Conservation (phyloP, 2,113 vertebrate genomes). For the Haplochromis burtoni region DNA sequence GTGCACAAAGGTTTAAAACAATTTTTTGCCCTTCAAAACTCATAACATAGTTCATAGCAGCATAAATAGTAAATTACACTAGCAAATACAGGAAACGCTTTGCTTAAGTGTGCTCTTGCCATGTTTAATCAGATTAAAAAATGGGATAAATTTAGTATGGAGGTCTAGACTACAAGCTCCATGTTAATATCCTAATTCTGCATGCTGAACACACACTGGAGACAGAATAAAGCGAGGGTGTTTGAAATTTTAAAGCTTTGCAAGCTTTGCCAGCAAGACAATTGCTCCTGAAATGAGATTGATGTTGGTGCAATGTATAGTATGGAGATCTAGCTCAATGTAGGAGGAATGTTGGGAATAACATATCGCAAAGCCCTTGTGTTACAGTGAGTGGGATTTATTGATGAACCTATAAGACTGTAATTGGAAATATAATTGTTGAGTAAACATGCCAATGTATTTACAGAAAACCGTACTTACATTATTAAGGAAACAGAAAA, state of each 20-base stretch:
- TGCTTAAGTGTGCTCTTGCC: background rate
- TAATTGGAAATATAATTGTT: background rate
- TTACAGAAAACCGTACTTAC: background rate
- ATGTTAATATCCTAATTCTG: background rate
- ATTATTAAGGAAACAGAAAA: background rate
- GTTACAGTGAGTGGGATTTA: background rate
- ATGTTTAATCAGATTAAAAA: background rate
- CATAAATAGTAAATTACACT: background rate
- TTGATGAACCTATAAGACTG: background rate
- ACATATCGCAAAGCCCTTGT: background rate
- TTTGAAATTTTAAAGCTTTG: background rate
- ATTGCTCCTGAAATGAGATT: background rate
- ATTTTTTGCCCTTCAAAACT: background rate
- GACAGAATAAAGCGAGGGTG: background rate
- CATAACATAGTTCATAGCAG: background rate
- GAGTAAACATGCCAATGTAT: background rate
- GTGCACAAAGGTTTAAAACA: background rate
- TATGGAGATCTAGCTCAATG: background rate
- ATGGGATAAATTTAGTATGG: background rate
- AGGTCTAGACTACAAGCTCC: background rate
- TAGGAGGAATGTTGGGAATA: background rate
- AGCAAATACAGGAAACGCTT: background rate
- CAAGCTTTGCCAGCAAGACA: background rate
- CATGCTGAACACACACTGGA: background rate
- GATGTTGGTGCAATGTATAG: background rate